Evolutionary conservation across 2,888 invertebrate species (phyloP).

Genomic region (Phaonia tiefii): DNA sequence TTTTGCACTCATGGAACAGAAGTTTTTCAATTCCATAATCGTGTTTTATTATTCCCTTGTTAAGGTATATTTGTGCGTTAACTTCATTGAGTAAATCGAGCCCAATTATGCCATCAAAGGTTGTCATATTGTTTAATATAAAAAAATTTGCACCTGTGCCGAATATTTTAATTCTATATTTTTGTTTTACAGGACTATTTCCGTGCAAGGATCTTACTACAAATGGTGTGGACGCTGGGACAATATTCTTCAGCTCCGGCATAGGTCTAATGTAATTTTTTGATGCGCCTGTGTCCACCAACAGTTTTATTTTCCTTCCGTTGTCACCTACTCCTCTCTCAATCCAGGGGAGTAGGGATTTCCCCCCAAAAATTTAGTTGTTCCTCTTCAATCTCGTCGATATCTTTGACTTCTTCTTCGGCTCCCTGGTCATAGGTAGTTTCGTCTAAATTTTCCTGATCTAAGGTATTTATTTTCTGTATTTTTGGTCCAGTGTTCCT

Average conservation of each 20-base stretch:
- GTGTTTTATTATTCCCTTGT: slow-evolving; percentile 29
- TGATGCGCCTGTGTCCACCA: slow-evolving; percentile 62
- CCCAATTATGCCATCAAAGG: slow-evolving; percentile 51
- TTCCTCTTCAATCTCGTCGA: slow-evolving; percentile 18
- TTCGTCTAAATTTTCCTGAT: slow-evolving; percentile 22
- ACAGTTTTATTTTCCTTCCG: slow-evolving; percentile 47
- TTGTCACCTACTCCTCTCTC: slow-evolving; percentile 45
- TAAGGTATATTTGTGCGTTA: slow-evolving; percentile 36
- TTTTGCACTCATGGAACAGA: slow-evolving; percentile 44
- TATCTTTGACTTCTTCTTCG: slow-evolving; percentile 12
- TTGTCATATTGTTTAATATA: slow-evolving; percentile 41
- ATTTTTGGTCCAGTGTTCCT: slow-evolving; percentile 41
- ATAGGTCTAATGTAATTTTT: slow-evolving; percentile 61
- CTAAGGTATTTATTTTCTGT: slow-evolving; percentile 50
- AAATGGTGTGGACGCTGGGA: slow-evolving; percentile 32
- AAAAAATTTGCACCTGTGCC: slow-evolving; percentile 49
- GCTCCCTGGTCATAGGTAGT: slow-evolving; percentile 19
- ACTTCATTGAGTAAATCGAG: too few relatives aligned
- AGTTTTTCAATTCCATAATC: slow-evolving; percentile 40
- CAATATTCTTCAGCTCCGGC: slow-evolving; percentile 40
- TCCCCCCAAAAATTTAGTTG: slow-evolving; percentile 60
- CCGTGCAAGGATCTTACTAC: slow-evolving; percentile 52
- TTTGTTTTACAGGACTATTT: slow-evolving; percentile 23
- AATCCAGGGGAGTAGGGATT: slow-evolving; percentile 52
- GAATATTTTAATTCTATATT: slow-evolving; percentile 50